Base-by-base conservation (phyloP, 2,797 vertebrate genomes). In the Coregonus suidteri region DNA sequence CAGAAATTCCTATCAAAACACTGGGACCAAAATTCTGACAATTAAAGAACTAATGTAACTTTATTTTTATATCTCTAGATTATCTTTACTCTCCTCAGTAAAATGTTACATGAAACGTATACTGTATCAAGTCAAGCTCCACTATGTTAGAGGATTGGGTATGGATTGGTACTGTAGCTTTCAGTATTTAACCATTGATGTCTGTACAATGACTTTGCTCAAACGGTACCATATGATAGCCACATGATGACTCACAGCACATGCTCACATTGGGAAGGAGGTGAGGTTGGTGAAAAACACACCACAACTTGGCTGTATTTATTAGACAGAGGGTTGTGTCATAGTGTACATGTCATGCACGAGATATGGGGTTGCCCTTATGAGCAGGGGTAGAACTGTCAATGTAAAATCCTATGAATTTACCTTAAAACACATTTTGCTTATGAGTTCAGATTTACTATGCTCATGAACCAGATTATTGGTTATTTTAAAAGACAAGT, bases 21-120 rank as follows among this genome's bases (percentile, higher is more conserved):
- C 80, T 75, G 88, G 92, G 90, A 92, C 90, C 91, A 91, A 91
- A 90, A 81, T 69, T 78, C 77, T 56, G 54, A 82, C 59, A 76
- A 83, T 75, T 74, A 85, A 80, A 87, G 25, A 88, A 84, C 62
- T 79, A 64, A 62, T 74, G 16, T 64, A 82, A 80, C 77, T 84
- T 91, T 89, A 88, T 88, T 87, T 90, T 87, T 88, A 79, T 85
- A 84, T 83, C 70, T 84, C 75, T 80, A 74, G 74, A 80, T 85
- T 75, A 83, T 74, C 71, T 79, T 66, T 54, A 71, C 76, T 77
- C 84, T 71, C 84, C 53, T 75, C 41, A 67, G 20, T 15, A 18
- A 52, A 52, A 52, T 15, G 41, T 7, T 75, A 37, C 16, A 15
- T 51, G 15, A 18, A 14, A 25, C 51, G 18, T 20, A 31, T 54